Percentiles rank a stretch among this genome's conserved stretches.
phyloP scores from a whole-genome alignment of 2,113 vertebrate species.

The Jacana jacana region DNA sequence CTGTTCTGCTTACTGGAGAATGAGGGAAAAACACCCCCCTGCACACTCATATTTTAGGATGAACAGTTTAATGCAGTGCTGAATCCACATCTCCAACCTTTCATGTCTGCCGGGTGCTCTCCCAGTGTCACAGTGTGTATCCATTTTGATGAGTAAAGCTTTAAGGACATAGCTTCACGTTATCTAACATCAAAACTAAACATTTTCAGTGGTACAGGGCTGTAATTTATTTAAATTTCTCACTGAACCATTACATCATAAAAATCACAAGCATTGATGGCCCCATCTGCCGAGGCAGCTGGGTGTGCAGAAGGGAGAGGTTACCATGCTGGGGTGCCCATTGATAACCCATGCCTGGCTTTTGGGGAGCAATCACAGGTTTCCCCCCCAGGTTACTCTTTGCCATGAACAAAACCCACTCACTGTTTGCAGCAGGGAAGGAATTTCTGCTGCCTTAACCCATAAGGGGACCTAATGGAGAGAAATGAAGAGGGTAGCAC shows the following conservation, averaged over 20 bases:
- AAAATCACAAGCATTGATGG: not conserved
- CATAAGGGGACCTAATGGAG: rapidly evolving
- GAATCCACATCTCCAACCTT: not conserved
- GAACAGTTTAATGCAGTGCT: not conserved
- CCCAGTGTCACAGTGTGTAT: not conserved
- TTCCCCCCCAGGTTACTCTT: not conserved
- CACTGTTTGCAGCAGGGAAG: not conserved
- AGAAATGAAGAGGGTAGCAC: not conserved
- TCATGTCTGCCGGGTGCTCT: not conserved
- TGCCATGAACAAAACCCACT: not conserved
- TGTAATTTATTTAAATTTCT: not conserved
- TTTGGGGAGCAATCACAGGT: not conserved
- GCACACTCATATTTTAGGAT: rapidly evolving
- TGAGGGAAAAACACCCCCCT: rapidly evolving
- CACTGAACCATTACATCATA: not conserved
- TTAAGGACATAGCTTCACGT: not conserved
- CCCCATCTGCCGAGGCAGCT: not conserved
- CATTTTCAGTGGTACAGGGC: not conserved
- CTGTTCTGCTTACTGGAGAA: not conserved
- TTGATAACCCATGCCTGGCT: not conserved
- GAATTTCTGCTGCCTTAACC: not conserved
- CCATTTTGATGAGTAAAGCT: not conserved
- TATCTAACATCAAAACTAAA: not conserved
- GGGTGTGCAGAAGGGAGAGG: not conserved
- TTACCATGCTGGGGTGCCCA: not conserved